Evolutionary conservation across 2,888 invertebrate species (phyloP).

Genomic region (Hirtodrosophila histrioides): DNA sequence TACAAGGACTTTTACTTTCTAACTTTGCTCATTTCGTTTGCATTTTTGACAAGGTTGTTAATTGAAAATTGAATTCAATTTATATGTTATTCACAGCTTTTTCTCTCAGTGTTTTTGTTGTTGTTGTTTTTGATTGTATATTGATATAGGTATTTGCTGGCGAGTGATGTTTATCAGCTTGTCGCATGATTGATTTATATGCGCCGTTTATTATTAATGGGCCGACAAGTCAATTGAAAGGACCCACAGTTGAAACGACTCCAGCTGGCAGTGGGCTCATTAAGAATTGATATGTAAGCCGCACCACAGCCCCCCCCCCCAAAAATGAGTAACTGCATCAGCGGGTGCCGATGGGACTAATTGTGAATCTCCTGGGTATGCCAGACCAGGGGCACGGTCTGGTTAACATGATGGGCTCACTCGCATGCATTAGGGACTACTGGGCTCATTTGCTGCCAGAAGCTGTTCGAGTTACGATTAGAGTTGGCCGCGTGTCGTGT

Average conservation of each 20-base stretch:
- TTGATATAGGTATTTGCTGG: conserved; percentile 8
- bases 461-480: conserved; percentile 14
- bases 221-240: conserved; percentile 56
- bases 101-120: conserved; percentile 10
- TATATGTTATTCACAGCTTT: not conserved
- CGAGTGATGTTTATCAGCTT: conserved; percentile 71
- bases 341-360: conserved; percentile 15
- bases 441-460: conserved; percentile 52
- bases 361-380: conserved; percentile 26
- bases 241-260: conserved; percentile 26
- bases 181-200: conserved; percentile 76
- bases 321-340: conserved; percentile 3
- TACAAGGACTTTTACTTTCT: too few species aligned
- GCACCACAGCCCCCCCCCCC: not conserved
- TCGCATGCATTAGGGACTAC: not conserved
- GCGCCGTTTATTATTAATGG: conserved; percentile 54
- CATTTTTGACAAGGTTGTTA: too few species aligned
- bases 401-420: conserved; percentile 9
- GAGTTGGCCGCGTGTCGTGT: too few species aligned
- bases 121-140: conserved; percentile 11
- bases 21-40: too few species aligned
- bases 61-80: too few species aligned
- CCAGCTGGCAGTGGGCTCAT: conserved; percentile 29
- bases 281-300: conserved; percentile 39
- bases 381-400: conserved; percentile 14